Evolutionary conservation across 2,888 invertebrate species (phyloP).

Genomic region (Habrosyne pyritoides): DNA sequence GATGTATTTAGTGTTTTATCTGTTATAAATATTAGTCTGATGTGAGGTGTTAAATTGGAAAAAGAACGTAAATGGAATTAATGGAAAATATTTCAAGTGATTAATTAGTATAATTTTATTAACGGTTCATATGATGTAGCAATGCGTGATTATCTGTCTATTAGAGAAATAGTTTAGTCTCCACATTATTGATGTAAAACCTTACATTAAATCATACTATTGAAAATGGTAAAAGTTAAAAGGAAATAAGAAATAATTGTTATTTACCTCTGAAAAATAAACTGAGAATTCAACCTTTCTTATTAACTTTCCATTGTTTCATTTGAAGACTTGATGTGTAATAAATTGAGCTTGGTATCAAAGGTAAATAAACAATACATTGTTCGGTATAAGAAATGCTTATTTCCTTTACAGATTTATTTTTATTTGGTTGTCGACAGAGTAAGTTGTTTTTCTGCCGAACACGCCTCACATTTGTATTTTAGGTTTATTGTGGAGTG

Average conservation of each 20-base stretch:
- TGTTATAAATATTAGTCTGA: constrained; percentile 6
- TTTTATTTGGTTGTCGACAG: background rate
- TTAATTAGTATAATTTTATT: constrained; percentile 11
- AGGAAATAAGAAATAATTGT: too few relatives aligned
- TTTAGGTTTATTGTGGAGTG: constrained; percentile 6
- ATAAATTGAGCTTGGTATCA: background rate
- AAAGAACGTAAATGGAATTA: constrained; percentile 12
- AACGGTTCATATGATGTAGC: constrained; percentile 15
- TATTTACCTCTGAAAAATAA: too few relatives aligned
- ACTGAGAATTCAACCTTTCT: too few relatives aligned
- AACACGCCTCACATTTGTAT: background rate
- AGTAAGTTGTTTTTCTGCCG: background rate
- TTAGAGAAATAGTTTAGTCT: background rate
- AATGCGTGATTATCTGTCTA: background rate
- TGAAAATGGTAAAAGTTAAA: too few relatives aligned
- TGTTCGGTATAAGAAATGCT: background rate
- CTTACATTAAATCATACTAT: too few relatives aligned
- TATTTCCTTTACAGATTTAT: background rate
- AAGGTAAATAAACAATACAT: background rate
- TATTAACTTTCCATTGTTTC: too few relatives aligned
- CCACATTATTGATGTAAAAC: too few relatives aligned
- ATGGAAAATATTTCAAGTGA: constrained; percentile 7
- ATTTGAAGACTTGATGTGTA: background rate
- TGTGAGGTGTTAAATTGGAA: constrained; percentile 15
- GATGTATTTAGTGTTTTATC: constrained; percentile 4